phyloP scores from a whole-genome alignment of 2,113 vertebrate genomes.

The Pavo muticus region DNA sequence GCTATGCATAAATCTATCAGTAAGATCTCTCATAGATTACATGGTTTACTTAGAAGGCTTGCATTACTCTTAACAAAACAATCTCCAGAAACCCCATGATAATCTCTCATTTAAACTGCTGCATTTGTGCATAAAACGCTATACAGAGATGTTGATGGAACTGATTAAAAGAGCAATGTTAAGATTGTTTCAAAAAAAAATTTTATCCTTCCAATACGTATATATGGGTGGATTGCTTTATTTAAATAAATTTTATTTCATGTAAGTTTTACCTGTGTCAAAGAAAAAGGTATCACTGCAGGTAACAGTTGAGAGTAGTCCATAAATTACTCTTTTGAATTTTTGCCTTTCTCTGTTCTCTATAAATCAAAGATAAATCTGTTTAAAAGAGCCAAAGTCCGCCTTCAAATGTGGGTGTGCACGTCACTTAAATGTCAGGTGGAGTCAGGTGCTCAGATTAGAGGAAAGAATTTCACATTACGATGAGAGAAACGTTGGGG shows the following conservation, averaged over 20 bases:
- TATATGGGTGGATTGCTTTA: not conserved
- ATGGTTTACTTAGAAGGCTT: not conserved
- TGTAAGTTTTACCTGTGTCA: not conserved
- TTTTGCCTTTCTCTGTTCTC: not conserved
- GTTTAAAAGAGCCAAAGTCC: not conserved
- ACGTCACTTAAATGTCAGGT: slow-evolving; percentile 49
- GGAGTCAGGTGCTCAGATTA: slow-evolving; percentile 10
- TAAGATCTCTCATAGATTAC: not conserved
- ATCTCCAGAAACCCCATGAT: not conserved
- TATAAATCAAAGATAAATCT: slow-evolving; percentile 12
- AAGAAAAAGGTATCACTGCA: not conserved
- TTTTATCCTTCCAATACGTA: not conserved
- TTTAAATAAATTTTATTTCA: not conserved
- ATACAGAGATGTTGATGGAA: not conserved
- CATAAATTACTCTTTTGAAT: not conserved
- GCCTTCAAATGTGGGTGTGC: not conserved
- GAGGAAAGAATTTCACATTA: not conserved
- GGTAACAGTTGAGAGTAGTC: not conserved
- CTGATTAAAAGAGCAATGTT: not conserved
- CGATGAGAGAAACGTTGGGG: not conserved
- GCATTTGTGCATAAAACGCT: not conserved
- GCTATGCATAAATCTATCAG: not conserved
- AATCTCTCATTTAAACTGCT: not conserved
- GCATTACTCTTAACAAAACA: not conserved
- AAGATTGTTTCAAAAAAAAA: not conserved